phyloP scores from a whole-genome alignment of 2,113 vertebrate genomes.

The Ctenomys sociabilis region DNA sequence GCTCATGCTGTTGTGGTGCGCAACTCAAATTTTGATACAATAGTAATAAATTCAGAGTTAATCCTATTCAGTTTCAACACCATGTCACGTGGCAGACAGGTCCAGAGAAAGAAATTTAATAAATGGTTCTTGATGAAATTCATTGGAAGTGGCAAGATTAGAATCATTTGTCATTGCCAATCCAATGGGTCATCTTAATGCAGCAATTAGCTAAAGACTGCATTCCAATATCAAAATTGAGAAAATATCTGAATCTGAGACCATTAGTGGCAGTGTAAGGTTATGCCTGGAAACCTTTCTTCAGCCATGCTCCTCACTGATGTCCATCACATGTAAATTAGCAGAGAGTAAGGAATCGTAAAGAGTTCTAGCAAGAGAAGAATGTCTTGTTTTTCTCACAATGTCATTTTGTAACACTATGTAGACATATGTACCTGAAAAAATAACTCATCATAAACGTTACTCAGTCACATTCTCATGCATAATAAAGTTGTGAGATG shows the following conservation, averaged over 20 bases:
- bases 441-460: slow-evolving; percentile 45
- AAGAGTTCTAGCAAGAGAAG: neutral
- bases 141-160: neutral
- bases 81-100: neutral
- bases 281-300: neutral
- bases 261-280: neutral
- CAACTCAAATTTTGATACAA: neutral
- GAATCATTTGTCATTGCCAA: neutral
- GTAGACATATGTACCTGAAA: neutral
- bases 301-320: neutral
- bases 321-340: neutral
- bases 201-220: neutral
- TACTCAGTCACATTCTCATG: neutral
- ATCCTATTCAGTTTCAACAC: neutral
- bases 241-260: neutral
- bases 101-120: neutral
- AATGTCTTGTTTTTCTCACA: slow-evolving; percentile 54
- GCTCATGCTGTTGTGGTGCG: neutral
- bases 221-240: neutral
- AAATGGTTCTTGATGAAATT: neutral
- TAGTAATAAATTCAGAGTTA: neutral
- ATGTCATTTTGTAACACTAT: slow-evolving; percentile 15
- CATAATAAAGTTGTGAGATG: slow-evolving; percentile 12
- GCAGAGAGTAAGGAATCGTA: neutral
- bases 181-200: neutral